phyloP scores from a whole-genome alignment of 2,797 vertebrate genomes.

The Hephaestus fuliginosus region DNA sequence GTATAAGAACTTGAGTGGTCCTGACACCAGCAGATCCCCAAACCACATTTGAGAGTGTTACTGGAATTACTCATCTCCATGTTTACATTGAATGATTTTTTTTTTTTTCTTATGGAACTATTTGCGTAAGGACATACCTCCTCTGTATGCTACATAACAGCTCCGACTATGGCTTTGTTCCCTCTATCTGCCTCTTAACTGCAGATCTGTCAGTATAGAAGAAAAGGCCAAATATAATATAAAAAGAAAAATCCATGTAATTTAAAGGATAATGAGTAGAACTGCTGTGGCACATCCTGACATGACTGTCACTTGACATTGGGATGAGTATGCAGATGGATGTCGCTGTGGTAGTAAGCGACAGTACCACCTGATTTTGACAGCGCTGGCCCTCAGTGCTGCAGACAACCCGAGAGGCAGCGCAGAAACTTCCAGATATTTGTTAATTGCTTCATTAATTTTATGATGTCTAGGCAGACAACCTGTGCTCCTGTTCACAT shows the following conservation, averaged over 20 bases:
- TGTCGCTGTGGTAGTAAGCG: background rate
- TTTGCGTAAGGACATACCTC: background rate
- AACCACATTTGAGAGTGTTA: background rate
- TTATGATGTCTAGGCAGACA: background rate
- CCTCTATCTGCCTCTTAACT: background rate
- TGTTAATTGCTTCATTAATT: background rate
- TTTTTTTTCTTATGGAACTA: background rate
- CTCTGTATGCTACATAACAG: background rate
- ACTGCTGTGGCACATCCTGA: background rate
- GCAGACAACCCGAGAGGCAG: slow-evolving; percentile 6
- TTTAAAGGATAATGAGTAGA: background rate
- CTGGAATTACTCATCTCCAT: background rate
- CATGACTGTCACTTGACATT: background rate
- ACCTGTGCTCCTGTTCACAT: background rate
- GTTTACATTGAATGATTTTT: background rate
- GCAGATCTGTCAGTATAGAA: background rate
- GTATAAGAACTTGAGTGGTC: background rate
- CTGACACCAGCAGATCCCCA: background rate
- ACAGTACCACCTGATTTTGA: slow-evolving; percentile 23
- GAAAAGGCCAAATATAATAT: background rate
- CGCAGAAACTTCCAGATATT: slow-evolving; percentile 2
- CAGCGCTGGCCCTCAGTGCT: background rate
- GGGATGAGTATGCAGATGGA: background rate
- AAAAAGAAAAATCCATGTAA: background rate
- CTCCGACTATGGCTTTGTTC: background rate